Base-by-base conservation (phyloP, 2,797 vertebrate species). In the Sitta carolinensis region DNA sequence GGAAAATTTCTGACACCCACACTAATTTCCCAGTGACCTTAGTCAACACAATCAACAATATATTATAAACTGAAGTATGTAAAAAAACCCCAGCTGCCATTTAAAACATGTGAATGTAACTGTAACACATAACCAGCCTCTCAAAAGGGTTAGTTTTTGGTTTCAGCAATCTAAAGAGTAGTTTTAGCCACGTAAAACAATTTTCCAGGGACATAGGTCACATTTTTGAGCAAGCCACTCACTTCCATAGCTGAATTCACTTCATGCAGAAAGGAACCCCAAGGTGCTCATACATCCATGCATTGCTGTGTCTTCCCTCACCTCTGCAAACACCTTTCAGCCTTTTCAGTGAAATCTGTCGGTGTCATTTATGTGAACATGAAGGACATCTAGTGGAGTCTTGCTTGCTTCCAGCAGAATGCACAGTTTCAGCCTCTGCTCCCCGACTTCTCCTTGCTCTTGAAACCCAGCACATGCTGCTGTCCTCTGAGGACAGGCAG, bases 321-420 rank as follows among this genome's bases (percentile, higher is more conserved):
- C 16, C 77, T 75, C 29, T 42, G 76, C 69, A 75, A 40, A 58
- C 79, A 88, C 87, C 66, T 93, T 84, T 32, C 80, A 76, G 86
- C 58, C 69, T 63, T 86, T 43, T 18, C 90, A 59, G 87, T 3
- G 32, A 40, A 62, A 86, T 26, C 62, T 69, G 84, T 32, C 3
- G 3, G 73, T 94, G 95, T 84, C 93, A 96, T 97, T 96, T 96
- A 45, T 42, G 86, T 95, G 96, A 94, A 94, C 96, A 54, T 96
- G 96, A 97, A 97, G 95, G 95, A 97, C 95, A 96, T 80, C 96
- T 96, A 96, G 95, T 96, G 96, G 95, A 96, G 86, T 16, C 38
- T 89, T 43, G 69, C 83, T 76, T 32, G 77, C 93, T 96, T 90
- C 95, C 94, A 70, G 93, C 93, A 92, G 93, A 91, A 66, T 2